phyloP scores from a whole-genome alignment of 2,888 invertebrate species.

The Agrotis clavis region DNA sequence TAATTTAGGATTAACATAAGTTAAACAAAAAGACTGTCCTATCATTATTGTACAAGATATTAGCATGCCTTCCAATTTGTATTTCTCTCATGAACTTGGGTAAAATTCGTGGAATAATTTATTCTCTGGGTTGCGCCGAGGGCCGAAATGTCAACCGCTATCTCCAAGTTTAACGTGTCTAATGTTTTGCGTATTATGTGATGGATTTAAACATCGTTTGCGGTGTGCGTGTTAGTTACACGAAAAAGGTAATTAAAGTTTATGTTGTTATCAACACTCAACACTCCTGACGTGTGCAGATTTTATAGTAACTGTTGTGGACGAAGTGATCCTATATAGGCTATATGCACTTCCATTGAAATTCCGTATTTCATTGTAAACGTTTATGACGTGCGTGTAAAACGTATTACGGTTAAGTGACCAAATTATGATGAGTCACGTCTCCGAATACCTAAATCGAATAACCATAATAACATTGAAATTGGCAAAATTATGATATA shows the following conservation, averaged over 20 bases:
- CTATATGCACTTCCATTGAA: neutral
- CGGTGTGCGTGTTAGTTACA: constrained; percentile 29
- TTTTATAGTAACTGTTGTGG: constrained; percentile 24
- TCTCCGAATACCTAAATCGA: neutral
- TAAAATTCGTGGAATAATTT: constrained; percentile 70
- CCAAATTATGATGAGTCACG: neutral
- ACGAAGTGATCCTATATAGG: constrained; percentile 14
- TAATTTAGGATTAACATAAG: neutral
- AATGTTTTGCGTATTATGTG: constrained; percentile 40
- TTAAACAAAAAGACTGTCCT: constrained; percentile 8
- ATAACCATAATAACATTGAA: constrained; percentile 5
- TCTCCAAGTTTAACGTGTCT: constrained; percentile 42
- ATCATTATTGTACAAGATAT: constrained; percentile 38
- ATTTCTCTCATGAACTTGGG: constrained; percentile 66
- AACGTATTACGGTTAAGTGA: neutral
- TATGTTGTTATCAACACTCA: constrained; percentile 33
- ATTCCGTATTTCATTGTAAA: constrained; percentile 5
- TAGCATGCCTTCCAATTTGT: constrained; percentile 59
- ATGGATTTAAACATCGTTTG: constrained; percentile 40
- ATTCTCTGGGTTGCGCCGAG: constrained; percentile 49
- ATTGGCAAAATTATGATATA: neutral
- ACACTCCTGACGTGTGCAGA: constrained; percentile 14
- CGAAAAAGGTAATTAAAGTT: constrained; percentile 41
- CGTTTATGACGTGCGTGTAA: neutral
- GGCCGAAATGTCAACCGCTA: constrained; percentile 49